Percentiles rank a stretch among this genome's conserved stretches.
These are phyloP conservation scores for Plagodis dolabraria DNA, from an alignment of 2,888 invertebrate genomes.

Conservation along the genomic window DNA sequence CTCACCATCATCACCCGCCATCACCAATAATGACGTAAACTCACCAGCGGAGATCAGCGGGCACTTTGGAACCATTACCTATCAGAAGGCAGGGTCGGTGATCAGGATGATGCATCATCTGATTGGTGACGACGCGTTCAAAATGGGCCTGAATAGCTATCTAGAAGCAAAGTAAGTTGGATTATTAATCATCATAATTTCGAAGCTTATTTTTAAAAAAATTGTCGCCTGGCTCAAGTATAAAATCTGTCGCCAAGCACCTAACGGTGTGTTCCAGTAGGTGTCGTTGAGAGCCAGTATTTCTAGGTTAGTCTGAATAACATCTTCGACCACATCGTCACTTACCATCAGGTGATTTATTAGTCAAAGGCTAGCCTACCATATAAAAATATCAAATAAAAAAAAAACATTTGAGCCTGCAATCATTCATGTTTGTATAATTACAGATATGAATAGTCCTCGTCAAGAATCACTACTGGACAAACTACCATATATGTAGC, in stretches of 20 bases:
- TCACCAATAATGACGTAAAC: conserved; percentile 83
- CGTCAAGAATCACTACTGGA: too few species aligned
- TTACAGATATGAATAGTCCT: too few species aligned
- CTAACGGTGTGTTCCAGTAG: too few species aligned
- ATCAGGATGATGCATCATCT: conserved; percentile 79
- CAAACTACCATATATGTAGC: too few species aligned
- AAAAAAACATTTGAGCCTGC: too few species aligned
- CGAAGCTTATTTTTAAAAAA: not conserved
- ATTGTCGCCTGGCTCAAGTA: too few species aligned
- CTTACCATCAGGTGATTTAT: not conserved
- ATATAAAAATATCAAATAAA: too few species aligned
- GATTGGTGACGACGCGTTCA: conserved; percentile 66
- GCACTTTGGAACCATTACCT: conserved; percentile 88
- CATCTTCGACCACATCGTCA: too few species aligned
- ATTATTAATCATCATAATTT: not conserved
- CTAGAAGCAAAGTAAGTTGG: conserved; percentile 79
- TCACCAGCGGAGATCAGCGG: conserved; percentile 86
- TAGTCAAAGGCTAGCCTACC: too few species aligned
- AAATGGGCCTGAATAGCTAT: conserved; percentile 57
- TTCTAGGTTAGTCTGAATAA: too few species aligned
- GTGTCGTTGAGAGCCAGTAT: too few species aligned
- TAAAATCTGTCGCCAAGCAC: not conserved
- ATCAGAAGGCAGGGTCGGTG: conserved; percentile 86
- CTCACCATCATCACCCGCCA: conserved; percentile 74
- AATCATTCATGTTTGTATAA: too few species aligned